Percentiles rank a stretch among this genome's conserved stretches.
phyloP scores from a whole-genome alignment of 2,888 invertebrate species.

The Drosophila algonquin region DNA sequence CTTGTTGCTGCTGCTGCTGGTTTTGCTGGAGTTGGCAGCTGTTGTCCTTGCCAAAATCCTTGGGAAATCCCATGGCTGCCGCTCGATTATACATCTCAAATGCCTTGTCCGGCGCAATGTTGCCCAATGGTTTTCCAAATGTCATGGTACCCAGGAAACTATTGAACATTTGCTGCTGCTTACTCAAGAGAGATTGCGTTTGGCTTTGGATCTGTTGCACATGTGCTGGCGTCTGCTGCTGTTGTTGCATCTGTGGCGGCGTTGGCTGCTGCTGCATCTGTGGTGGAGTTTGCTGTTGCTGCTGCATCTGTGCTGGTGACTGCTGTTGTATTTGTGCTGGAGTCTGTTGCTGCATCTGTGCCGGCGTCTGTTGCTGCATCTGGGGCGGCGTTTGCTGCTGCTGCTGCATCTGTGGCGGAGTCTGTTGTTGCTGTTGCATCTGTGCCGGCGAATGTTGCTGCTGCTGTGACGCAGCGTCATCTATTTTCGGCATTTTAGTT shows the following conservation, averaged over 20 bases:
- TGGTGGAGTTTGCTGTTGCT: constrained; percentile 39
- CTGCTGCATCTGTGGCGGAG: constrained; percentile 26
- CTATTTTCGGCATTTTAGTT: constrained; percentile 74
- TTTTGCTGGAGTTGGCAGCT: constrained; percentile 70
- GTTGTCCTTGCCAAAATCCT: constrained; percentile 80
- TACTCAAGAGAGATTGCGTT: constrained; percentile 64
- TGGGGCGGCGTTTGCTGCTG: neutral
- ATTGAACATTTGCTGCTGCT: constrained; percentile 83
- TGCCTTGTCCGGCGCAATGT: constrained; percentile 82
- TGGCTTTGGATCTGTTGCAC: constrained; percentile 56
- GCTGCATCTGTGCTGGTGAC: constrained; percentile 51
- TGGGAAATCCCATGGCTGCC: constrained; percentile 83
- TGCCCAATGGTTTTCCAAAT: constrained; percentile 81
- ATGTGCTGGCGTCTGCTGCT: constrained; percentile 56
- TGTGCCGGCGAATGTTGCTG: neutral
- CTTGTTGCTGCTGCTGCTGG: constrained; percentile 53
- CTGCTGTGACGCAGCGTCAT: constrained; percentile 56
- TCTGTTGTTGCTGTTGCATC: constrained; percentile 6
- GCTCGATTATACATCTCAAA: constrained; percentile 84
- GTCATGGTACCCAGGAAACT: constrained; percentile 82
- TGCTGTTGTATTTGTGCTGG: constrained; percentile 46
- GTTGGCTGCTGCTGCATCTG: constrained; percentile 38
- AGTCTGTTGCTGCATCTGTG: constrained; percentile 45
- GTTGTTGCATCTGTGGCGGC: neutral
- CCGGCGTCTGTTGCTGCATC: constrained; percentile 38